phyloP scores from a whole-genome alignment of 1,140 invertebrate species.

The Cydia pomonella region DNA sequence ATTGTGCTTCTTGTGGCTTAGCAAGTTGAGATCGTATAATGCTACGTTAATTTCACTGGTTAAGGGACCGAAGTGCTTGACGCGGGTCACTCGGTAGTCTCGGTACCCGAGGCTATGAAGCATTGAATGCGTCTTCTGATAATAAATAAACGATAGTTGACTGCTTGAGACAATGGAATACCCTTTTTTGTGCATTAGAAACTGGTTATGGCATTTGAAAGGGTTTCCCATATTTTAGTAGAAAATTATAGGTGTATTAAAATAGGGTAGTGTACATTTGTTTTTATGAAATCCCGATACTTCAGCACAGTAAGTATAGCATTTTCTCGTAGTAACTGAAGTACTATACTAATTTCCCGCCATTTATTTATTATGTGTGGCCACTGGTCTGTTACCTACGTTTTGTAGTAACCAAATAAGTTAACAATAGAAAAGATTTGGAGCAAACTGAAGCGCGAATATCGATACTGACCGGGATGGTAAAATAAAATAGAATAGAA shows the following conservation, averaged over 20 bases:
- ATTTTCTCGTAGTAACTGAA: too few relatives aligned
- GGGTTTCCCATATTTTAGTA: too few relatives aligned
- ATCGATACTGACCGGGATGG: neutral
- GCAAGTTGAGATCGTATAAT: neutral
- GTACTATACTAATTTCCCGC: too few relatives aligned
- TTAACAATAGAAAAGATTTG: neutral
- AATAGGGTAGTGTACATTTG: too few relatives aligned
- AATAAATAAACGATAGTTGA: constrained; percentile 7
- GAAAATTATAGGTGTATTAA: too few relatives aligned
- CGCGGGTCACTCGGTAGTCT: constrained; percentile 2
- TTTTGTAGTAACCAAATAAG: neutral
- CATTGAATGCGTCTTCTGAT: neutral
- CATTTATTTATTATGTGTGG: too few relatives aligned
- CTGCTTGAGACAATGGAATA: neutral
- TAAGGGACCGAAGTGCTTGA: constrained; percentile 13
- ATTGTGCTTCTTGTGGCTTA: neutral
- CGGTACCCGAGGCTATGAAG: neutral
- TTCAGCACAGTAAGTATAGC: too few relatives aligned
- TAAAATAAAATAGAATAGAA: too few relatives aligned
- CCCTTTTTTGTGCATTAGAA: neutral
- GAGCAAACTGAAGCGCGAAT: neutral
- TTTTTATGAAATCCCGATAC: too few relatives aligned
- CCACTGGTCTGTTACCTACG: neutral
- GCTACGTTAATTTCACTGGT: constrained; percentile 3
- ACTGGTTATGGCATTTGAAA: neutral